Percentiles rank a stretch among this genome's conserved stretches.
Evolutionary conservation across 2,797 vertebrate species (phyloP).

Genomic region (Leptatherina wallacei): DNA sequence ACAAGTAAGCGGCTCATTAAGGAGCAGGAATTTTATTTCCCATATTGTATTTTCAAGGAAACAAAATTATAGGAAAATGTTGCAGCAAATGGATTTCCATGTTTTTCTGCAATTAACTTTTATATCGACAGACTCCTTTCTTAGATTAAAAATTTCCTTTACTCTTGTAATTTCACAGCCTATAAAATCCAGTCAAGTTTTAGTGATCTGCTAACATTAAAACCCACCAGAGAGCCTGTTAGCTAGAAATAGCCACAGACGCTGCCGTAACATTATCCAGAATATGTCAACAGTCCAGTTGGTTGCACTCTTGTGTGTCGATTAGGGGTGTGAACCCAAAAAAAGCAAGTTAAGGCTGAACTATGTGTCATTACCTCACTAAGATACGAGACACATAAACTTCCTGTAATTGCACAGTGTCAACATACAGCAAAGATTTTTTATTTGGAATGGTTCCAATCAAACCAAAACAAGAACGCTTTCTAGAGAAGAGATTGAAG

Average conservation of each 20-base stretch:
- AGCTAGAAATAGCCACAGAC: slow-evolving; percentile 20
- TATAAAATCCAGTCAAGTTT: slow-evolving; percentile 1
- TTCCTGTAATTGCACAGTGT: slow-evolving; percentile 37
- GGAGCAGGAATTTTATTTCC: slow-evolving; percentile 1
- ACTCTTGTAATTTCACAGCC: background rate
- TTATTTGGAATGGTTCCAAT: slow-evolving; percentile 41
- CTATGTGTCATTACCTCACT: slow-evolving; percentile 38
- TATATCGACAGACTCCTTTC: background rate
- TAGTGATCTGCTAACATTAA: background rate
- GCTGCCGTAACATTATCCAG: slow-evolving; percentile 35
- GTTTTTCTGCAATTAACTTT: background rate
- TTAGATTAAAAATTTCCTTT: background rate
- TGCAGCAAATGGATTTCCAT: background rate
- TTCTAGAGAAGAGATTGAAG: slow-evolving; percentile 18
- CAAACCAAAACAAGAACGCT: slow-evolving; percentile 44
- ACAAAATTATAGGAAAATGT: background rate
- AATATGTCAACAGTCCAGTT: slow-evolving; percentile 57
- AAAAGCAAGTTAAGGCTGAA: slow-evolving; percentile 20
- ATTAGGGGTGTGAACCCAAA: slow-evolving; percentile 52
- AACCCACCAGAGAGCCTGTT: slow-evolving; percentile 25
- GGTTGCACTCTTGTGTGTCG: slow-evolving; percentile 37
- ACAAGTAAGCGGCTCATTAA: slow-evolving; percentile 10
- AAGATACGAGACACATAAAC: slow-evolving; percentile 37
- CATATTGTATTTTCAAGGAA: slow-evolving; percentile 13
- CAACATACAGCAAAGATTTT: slow-evolving; percentile 34